A percentile compares a stretch with the other conserved stretches of the same genome.
These are phyloP conservation scores for Amphimallon solstitiale DNA, from an alignment of 2,888 invertebrate genomes.

Conservation along the genomic window DNA sequence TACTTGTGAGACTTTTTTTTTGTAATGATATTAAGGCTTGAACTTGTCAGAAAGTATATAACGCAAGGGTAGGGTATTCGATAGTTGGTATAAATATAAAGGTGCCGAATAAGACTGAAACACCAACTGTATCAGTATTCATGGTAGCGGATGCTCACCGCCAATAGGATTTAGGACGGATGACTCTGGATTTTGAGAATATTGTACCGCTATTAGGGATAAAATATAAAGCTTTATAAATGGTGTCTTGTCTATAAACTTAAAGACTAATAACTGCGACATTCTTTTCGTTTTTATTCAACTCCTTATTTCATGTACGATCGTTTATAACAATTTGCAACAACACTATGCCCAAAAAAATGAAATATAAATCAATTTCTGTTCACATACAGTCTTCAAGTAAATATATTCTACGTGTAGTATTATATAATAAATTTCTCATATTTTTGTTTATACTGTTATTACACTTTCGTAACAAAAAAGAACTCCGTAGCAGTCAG, in stretches of 20 bases:
- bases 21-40: too few relatives aligned
- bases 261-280: slow-evolving; percentile 46
- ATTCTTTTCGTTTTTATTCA: slow-evolving; percentile 43
- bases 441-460: too few relatives aligned
- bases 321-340: slow-evolving; percentile 24
- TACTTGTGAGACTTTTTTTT: too few relatives aligned
- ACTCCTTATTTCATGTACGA: neutral
- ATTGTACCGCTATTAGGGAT: slow-evolving; percentile 48
- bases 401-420: too few relatives aligned
- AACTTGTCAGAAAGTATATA: too few relatives aligned
- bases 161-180: slow-evolving; percentile 46
- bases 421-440: too few relatives aligned
- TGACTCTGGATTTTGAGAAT: slow-evolving; percentile 48
- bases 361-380: too few relatives aligned
- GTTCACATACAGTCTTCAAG: too few relatives aligned
- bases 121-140: slow-evolving; percentile 45
- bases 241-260: slow-evolving; percentile 50
- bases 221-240: slow-evolving; percentile 54
- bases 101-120: slow-evolving; percentile 22
- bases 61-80: too few relatives aligned
- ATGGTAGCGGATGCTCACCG: slow-evolving; percentile 43
- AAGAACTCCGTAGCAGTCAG: too few relatives aligned
- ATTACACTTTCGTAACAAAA: too few relatives aligned
- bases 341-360: neutral
- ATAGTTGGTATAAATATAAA: slow-evolving; percentile 12